phyloP scores from a whole-genome alignment of 2,888 invertebrate genomes.

The Chrysolina americana region DNA sequence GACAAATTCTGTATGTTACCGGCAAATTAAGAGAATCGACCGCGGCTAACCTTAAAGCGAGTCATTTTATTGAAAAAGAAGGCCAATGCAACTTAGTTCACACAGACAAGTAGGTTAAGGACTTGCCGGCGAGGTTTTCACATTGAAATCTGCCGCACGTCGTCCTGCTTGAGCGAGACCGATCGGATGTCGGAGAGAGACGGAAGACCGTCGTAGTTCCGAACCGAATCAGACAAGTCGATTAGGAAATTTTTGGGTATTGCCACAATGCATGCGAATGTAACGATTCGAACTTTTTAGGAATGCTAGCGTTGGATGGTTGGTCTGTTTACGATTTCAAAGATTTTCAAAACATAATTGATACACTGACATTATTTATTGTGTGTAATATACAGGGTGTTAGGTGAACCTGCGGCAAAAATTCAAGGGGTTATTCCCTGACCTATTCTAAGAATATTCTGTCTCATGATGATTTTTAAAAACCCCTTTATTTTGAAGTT shows the following conservation, averaged over 20 bases:
- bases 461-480: no score
- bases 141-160: conserved; percentile 62
- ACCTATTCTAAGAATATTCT: no score
- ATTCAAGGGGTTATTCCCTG: no score
- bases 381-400: no score
- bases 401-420: no score
- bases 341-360: no score
- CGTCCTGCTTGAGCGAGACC: conserved; percentile 52
- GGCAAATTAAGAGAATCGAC: conserved; percentile 38
- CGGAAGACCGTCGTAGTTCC: conserved; percentile 52
- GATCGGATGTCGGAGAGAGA: conserved; percentile 55
- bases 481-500: no score
- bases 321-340: no score
- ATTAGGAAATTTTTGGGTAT: conserved; percentile 61
- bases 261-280: conserved; percentile 52
- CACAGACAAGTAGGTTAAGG: conserved; percentile 69
- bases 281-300: conserved; percentile 48
- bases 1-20: conserved; percentile 24
- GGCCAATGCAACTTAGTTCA: conserved; percentile 68
- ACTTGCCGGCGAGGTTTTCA: conserved; percentile 65
- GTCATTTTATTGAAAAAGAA: conserved; percentile 62
- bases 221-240: conserved; percentile 47
- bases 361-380: no score
- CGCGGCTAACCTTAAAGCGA: conserved; percentile 55
- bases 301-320: background rate